A percentile compares a stretch with the other conserved stretches of the same genome.
Conservation (phyloP, 2,888 invertebrate genomes). For the Euproctis similis region DNA sequence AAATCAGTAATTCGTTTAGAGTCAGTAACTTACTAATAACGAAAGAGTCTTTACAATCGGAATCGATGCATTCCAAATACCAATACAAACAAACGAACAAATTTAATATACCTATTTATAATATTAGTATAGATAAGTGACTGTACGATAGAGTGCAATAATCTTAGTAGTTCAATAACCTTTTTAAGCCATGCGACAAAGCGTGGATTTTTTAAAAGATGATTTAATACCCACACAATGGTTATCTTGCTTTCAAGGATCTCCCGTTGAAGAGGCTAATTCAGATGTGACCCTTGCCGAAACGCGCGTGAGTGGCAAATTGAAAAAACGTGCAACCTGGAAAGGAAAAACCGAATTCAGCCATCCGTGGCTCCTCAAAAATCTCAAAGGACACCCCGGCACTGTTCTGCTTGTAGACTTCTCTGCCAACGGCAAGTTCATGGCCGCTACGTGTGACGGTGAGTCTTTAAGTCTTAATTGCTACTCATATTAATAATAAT, state of each 20-base stretch:
- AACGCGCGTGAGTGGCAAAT: conserved; percentile 53
- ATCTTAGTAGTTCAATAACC: conserved; percentile 24
- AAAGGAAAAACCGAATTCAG: conserved; percentile 72
- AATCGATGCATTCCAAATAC: too few species aligned
- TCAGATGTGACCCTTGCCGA: conserved; percentile 43
- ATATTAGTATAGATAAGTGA: too few species aligned
- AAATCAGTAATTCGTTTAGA: too few species aligned
- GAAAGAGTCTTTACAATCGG: too few species aligned
- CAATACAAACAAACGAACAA: too few species aligned
- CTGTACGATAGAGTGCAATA: conserved; percentile 17
- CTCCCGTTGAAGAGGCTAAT: conserved; percentile 44
- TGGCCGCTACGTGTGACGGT: conserved; percentile 91
- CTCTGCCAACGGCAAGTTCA: conserved; percentile 89
- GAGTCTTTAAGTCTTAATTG: too few species aligned
- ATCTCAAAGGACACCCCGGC: conserved; percentile 88
- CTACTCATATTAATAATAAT: too few species aligned
- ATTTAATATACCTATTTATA: too few species aligned
- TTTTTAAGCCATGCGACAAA: conserved; percentile 5
- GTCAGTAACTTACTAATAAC: too few species aligned
- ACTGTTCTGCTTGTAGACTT: conserved; percentile 85
- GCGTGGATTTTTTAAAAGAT: conserved; percentile 7
- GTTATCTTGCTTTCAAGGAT: conserved; percentile 30
- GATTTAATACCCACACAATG: conserved; percentile 1
- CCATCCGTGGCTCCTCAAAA: conserved; percentile 87
- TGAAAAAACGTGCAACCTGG: conserved; percentile 69